phyloP scores from a whole-genome alignment of 2,113 vertebrate species.

The Megaceryle maxima region DNA sequence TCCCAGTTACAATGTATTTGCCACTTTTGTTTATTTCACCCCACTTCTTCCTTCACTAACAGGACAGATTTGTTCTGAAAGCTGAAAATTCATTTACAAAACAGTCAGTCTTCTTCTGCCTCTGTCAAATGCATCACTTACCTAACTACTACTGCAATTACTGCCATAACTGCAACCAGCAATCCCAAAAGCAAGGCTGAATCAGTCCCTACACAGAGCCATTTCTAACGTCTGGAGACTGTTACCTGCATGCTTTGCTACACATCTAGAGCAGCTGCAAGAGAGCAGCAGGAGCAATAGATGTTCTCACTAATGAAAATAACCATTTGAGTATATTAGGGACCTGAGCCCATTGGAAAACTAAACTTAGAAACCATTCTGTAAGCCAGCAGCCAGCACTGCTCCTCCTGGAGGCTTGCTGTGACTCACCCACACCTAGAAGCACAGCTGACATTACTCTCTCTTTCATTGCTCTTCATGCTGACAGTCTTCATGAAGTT shows the following conservation, averaged over 20 bases:
- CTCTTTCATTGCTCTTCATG: neutral
- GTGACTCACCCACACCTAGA: neutral
- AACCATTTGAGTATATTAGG: neutral
- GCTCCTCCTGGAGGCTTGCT: neutral
- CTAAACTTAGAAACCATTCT: neutral
- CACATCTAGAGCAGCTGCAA: neutral
- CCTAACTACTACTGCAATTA: neutral
- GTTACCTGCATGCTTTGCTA: neutral
- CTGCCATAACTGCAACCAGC: neutral
- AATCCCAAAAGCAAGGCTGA: neutral
- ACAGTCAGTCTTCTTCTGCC: neutral
- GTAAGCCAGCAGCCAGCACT: neutral
- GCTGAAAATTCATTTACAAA: neutral
- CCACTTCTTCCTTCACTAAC: neutral
- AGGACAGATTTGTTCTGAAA: neutral
- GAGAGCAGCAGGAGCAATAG: neutral
- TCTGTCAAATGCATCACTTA: neutral
- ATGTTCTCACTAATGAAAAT: neutral
- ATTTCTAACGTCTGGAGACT: neutral
- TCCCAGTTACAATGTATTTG: neutral
- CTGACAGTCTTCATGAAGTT: neutral
- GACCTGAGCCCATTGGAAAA: neutral
- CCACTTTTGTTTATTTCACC: neutral
- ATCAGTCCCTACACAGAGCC: neutral
- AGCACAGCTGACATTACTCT: neutral